A percentile compares a stretch with the other conserved stretches of the same genome.
Evolutionary conservation across 2,113 vertebrate genomes (phyloP).

Genomic region (Apteryx mantelli): DNA sequence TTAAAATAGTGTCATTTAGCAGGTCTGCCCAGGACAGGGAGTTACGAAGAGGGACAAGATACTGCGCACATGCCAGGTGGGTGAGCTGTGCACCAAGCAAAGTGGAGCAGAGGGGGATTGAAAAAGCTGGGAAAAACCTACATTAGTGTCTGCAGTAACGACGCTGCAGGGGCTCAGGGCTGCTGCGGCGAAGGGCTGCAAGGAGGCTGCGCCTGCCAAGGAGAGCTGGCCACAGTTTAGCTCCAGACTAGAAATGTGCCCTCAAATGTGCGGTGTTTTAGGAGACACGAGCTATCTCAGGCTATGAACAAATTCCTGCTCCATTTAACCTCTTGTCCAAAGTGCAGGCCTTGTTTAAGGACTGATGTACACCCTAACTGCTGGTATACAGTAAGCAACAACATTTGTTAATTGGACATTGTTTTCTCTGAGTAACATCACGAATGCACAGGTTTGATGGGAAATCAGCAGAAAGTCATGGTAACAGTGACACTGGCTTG

Average conservation of each 20-base stretch:
- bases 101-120: rapidly evolving
- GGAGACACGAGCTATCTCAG: neutral
- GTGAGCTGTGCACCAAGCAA: neutral
- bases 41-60: neutral
- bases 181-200: neutral
- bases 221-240: neutral
- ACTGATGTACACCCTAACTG: neutral
- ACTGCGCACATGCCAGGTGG: rapidly evolving
- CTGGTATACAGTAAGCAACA: neutral
- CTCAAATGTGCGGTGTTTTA: neutral
- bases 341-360: neutral
- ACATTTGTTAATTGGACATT: neutral
- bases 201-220: neutral
- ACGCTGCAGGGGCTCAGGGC: neutral
- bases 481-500: neutral
- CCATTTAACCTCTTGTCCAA: neutral
- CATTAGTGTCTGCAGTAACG: rapidly evolving
- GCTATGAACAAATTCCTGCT: neutral
- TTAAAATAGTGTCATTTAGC: rapidly evolving
- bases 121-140: neutral
- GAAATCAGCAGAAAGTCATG: neutral
- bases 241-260: neutral
- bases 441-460: neutral
- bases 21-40: neutral
- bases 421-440: neutral